Percentiles rank a stretch among this genome's conserved stretches.
Conservation (phyloP, 2,888 invertebrate genomes). For the Dryococelus australis region DNA sequence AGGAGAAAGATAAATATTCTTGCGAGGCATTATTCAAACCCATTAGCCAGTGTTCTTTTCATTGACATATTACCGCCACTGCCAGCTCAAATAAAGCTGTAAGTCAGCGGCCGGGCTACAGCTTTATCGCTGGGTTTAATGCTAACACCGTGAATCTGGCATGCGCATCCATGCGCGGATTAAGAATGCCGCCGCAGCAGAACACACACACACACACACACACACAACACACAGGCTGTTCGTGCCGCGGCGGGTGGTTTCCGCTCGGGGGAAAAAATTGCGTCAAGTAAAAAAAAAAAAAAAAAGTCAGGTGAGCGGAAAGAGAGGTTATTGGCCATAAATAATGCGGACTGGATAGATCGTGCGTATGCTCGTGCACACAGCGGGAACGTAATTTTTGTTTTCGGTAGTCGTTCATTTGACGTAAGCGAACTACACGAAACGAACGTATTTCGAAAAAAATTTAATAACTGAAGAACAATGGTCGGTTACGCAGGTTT, state of each 20-base stretch:
- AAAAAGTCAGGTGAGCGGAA: not conserved
- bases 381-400: not conserved
- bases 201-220: too few species aligned
- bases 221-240: not conserved
- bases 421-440: not conserved
- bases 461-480: not conserved
- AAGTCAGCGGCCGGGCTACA: too few species aligned
- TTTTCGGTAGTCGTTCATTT: not conserved
- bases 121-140: too few species aligned
- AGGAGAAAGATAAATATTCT: too few species aligned
- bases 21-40: too few species aligned
- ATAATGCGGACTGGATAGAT: not conserved
- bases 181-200: too few species aligned
- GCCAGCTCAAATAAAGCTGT: too few species aligned
- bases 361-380: not conserved
- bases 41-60: too few species aligned
- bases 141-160: too few species aligned
- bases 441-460: not conserved
- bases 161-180: too few species aligned
- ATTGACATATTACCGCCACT: too few species aligned
- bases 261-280: not conserved
- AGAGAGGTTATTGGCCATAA: conserved; percentile 16
- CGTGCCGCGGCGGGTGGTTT: not conserved
- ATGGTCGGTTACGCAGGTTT: not conserved
- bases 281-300: not conserved